Base-by-base conservation (phyloP, 2,797 vertebrate genomes). In the Dendrocincla tyrannina region DNA sequence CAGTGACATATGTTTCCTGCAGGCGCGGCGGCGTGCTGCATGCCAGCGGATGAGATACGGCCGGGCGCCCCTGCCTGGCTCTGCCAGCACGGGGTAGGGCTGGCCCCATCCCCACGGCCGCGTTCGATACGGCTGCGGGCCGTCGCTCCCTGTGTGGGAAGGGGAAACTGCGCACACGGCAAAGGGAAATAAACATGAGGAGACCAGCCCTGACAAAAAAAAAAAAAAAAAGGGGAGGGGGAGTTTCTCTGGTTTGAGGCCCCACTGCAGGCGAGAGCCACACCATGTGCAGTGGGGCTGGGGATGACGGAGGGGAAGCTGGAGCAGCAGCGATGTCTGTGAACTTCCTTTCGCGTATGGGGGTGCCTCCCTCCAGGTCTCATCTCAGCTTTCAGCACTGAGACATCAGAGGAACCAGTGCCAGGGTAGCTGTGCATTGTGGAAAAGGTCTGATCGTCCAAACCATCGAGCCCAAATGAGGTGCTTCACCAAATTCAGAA, bases 1-100 rank as follows among this genome's bases (percentile, higher is more conserved):
- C 76, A 83, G 96, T 96, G 96, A 97, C 96, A 97, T 94, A 93
- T 96, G 97, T 95, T 97, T 96, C 96, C 96, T 96, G 96, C 93
- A 83, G 96, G 94, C 94, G 39, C 91, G 62, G 85, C 83, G 11
- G 95, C 28, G 32, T 66, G 94, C 95, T 75, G 87, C 92, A 50
- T 87, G 94, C 95, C 85, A 77, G 80, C 23, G 37, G 88, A 85
- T 92, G 93, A 93, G 93, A 91, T 95, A 96, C 28, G 76, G 94
- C 91, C 49, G 14, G 33, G 67, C 33, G 18, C 42, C 91, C 86
- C 85, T 47, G 91, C 89, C 77, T 33, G 74, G 89, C 93, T 69
- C 64, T 56, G 82, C 90, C 55, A 60, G 70, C 15, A 0, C 13
- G 12, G 79, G 62, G 76, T 73, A 93, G 82, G 46, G 55, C 63